Conservation (phyloP, 2,888 invertebrate species). For the Synanthedon formicaeformis region DNA sequence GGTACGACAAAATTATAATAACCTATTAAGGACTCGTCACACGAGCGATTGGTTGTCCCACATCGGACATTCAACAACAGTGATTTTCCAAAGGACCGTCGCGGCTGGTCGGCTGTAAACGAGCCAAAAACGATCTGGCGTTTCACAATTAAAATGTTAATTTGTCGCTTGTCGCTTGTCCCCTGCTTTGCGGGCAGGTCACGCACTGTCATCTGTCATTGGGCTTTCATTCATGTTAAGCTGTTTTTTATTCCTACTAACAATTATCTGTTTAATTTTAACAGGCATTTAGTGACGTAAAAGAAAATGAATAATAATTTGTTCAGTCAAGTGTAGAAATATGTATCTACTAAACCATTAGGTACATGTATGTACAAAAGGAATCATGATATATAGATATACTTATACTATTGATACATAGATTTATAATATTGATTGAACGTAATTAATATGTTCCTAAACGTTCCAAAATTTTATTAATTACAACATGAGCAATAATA, state of each 20-base stretch:
- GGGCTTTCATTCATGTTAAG: conserved; percentile 11
- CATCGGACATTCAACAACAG: conserved; percentile 13
- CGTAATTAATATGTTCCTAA: too few species aligned
- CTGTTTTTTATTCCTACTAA: background rate
- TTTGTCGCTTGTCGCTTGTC: conserved; percentile 20
- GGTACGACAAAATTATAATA: conserved; percentile 44
- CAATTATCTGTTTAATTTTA: background rate
- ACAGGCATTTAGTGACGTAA: background rate
- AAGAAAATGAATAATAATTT: background rate
- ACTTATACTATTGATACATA: too few species aligned
- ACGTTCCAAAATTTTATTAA: too few species aligned
- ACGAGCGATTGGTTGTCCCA: conserved; percentile 44
- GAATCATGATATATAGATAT: too few species aligned
- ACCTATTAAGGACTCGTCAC: conserved; percentile 55
- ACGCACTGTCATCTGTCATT: conserved; percentile 13
- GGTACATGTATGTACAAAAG: too few species aligned
- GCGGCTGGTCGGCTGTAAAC: conserved; percentile 13
- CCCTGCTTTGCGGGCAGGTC: background rate
- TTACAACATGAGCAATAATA: too few species aligned
- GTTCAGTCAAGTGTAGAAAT: too few species aligned
- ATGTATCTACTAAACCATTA: too few species aligned
- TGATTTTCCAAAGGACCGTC: conserved; percentile 34
- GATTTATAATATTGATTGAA: too few species aligned
- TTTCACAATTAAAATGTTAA: conserved; percentile 54
- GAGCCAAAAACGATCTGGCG: conserved; percentile 32